A percentile compares a stretch with the other conserved stretches of the same genome.
Evolutionary conservation across 2,888 invertebrate genomes (phyloP).

Genomic region (Gastracanthus pulcherrimus): DNA sequence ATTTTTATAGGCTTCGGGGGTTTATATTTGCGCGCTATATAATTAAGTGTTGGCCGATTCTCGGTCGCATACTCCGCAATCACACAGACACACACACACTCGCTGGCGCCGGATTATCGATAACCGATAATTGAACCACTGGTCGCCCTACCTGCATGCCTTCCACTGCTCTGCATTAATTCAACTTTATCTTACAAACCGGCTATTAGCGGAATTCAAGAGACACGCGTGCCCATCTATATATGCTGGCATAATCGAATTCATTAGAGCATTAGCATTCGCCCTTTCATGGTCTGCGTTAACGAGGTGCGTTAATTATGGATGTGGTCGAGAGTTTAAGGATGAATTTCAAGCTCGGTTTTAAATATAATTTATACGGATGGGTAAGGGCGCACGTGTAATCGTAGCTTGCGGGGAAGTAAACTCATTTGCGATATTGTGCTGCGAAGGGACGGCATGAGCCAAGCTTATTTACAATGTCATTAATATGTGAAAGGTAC

Average conservation of each 20-base stretch:
- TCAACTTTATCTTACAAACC: conserved; percentile 40
- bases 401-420: no score
- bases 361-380: no score
- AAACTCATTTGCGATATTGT: no score
- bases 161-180: conserved; percentile 17
- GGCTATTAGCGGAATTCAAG: conserved; percentile 39
- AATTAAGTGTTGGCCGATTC: conserved; percentile 1
- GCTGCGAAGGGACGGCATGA: no score
- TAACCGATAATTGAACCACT: conserved; percentile 40
- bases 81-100: neutral
- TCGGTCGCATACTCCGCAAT: neutral
- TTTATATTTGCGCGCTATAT: no score
- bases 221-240: neutral
- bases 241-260: neutral
- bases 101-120: conserved; percentile 29
- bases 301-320: no score
- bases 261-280: conserved; percentile 7
- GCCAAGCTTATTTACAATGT: no score
- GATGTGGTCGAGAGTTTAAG: no score
- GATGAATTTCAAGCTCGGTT: no score
- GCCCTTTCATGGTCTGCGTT: neutral
- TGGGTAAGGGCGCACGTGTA: no score
- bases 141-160: neutral
- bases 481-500: no score
- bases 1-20: no score